Evolutionary conservation across 2,797 vertebrate species (phyloP).

Genomic region (Ctenosaura bakeri): DNA sequence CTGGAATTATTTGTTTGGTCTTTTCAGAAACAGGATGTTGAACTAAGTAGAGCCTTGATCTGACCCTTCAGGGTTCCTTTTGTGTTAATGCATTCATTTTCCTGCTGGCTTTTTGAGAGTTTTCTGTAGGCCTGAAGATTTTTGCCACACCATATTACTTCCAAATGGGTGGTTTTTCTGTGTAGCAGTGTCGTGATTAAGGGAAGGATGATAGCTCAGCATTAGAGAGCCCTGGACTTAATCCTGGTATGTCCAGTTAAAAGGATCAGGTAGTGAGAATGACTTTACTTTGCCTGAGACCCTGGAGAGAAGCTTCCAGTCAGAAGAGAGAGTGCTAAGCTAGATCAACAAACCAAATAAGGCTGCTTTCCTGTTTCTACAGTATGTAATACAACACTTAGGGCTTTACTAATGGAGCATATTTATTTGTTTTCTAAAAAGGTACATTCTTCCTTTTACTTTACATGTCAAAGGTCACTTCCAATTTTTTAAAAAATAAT

Average conservation of each 20-base stretch:
- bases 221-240: not conserved
- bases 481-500: too few species aligned
- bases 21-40: not conserved
- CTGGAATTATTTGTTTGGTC: not conserved
- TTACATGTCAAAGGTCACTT: not conserved
- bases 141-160: not conserved
- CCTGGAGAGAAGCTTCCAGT: not conserved
- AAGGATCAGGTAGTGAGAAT: not conserved
- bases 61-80: not conserved
- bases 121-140: not conserved
- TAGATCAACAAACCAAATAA: not conserved
- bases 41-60: not conserved
- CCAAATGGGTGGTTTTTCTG: not conserved
- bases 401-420: not conserved
- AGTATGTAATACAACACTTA: not conserved
- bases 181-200: not conserved
- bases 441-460: not conserved
- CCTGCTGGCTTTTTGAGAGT: too few species aligned
- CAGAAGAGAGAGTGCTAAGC: not conserved
- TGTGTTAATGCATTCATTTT: not conserved
- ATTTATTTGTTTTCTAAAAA: not conserved
- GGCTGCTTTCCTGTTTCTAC: not conserved
- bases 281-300: not conserved
- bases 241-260: not conserved
- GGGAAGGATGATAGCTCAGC: too few species aligned